Evolutionary conservation across 1,140 invertebrate genomes (phyloP), one percentile per base, ranked within the genome.

Genomic region (Drosophila tristis): DNA sequence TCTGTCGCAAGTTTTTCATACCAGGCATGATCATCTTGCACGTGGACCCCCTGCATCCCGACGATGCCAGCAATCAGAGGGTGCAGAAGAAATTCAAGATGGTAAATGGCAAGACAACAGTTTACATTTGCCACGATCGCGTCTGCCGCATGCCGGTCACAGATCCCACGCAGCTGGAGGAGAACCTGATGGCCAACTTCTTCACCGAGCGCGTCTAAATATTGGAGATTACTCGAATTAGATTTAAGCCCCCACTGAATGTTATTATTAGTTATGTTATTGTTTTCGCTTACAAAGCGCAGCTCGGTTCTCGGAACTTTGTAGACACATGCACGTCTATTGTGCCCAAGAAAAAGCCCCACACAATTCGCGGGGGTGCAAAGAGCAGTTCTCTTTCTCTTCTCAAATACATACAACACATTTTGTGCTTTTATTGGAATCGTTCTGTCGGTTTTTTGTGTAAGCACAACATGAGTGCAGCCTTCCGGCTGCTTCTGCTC

Each of bases 71-170:
- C 53, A 84, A 81, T 55, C 80, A 86, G 55, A 84, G 86, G 1
- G 50, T 91, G 16, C 80, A 90, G 16, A 55, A 72, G 0, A 90
- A 92, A 74, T 93, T 55, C 49, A 93, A 56, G 92, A 94, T 75
- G 93, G 92, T 91, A 66, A 93, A 93, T 23, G 94, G 94, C 8
- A 93, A 93, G 59, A 94, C 96, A 1, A 95, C 95, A 0, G 97
- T 95, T 8, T 97, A 96, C 90, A 96, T 98, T 15, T 98, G 97
- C 91, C 94, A 95, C 47, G 95, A 96, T 80, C 95, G 95, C 72
- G 93, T 95, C 8, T 98, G 97, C 84, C 95, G 95, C 1, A 92
- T 97, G 66, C 97, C 97, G 3, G 95, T 97, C 15, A 96, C 95
- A 0, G 94, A 95, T 59, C 94, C 95, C 0, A 93, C 94, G 9